A percentile compares a stretch with the other conserved stretches of the same genome.
Conservation (phyloP, 2,797 vertebrate genomes). For the Caiman crocodilus region DNA sequence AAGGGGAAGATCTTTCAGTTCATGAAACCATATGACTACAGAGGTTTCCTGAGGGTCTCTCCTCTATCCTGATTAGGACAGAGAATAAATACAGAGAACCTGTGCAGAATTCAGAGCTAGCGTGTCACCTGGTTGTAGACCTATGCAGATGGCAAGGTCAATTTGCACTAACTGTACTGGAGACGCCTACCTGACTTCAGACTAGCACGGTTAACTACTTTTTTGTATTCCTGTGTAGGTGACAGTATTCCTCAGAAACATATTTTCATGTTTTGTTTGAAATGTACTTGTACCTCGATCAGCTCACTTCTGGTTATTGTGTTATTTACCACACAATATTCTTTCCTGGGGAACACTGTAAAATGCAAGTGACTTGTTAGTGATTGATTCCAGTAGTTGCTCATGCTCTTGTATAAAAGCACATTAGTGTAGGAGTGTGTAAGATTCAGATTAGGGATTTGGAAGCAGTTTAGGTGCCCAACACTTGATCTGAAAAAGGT, state of each 20-base stretch:
- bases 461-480: neutral
- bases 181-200: no score
- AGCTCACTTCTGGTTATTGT: neutral
- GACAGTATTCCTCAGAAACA: neutral
- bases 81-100: neutral
- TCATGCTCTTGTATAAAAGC: neutral
- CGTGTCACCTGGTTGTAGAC: accelerated
- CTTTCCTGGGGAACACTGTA: neutral
- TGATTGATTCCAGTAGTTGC: neutral
- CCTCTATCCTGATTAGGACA: accelerated
- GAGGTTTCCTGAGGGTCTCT: neutral
- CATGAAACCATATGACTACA: neutral
- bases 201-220: neutral
- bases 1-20: neutral
- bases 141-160: neutral
- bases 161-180: neutral
- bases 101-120: no score
- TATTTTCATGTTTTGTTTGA: accelerated
- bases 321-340: neutral
- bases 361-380: neutral
- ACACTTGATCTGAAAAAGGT: neutral
- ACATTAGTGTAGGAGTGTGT: no score
- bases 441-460: no score
- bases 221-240: neutral
- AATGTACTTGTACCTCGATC: neutral